phyloP scores from a whole-genome alignment of 2,888 invertebrate genomes.

The Tetropium fuscum region DNA sequence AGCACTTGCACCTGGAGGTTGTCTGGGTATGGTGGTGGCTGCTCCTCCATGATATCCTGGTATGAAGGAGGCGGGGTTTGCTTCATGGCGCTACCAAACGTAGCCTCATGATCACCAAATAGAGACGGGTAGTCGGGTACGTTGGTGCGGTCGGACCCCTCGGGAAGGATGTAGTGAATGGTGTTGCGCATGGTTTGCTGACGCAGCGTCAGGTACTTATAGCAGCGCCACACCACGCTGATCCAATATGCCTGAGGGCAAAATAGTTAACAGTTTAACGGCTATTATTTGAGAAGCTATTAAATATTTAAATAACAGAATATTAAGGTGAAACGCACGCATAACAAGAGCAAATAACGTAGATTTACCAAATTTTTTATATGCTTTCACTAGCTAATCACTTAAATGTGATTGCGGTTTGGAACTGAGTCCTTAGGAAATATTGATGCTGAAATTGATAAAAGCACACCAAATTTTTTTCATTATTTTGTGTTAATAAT shows the following conservation, averaged over 20 bases:
- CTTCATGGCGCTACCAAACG: constrained; percentile 70
- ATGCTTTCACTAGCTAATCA: too few relatives aligned
- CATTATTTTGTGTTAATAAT: too few relatives aligned
- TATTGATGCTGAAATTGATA: too few relatives aligned
- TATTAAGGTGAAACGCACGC: too few relatives aligned
- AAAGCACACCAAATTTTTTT: too few relatives aligned
- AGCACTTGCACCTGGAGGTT: constrained; percentile 17
- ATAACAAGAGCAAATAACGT: too few relatives aligned
- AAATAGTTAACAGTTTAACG: too few relatives aligned
- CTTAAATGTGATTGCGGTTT: too few relatives aligned
- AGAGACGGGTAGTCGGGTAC: constrained; percentile 75
- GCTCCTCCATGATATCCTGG: constrained; percentile 66
- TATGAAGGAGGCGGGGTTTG: constrained; percentile 81
- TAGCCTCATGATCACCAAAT: constrained; percentile 77
- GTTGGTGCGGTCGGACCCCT: constrained; percentile 61
- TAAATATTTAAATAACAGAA: too few relatives aligned
- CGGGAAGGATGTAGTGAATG: constrained; percentile 76
- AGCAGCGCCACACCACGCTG: constrained; percentile 87
- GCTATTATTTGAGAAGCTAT: too few relatives aligned
- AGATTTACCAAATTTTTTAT: too few relatives aligned
- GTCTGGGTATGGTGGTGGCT: constrained; percentile 59
- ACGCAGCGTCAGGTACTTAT: constrained; percentile 84
- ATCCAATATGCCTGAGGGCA: constrained; percentile 76
- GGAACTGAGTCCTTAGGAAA: too few relatives aligned
- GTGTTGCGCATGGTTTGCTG: constrained; percentile 76